Percentiles rank a stretch among this genome's conserved stretches.
phyloP scores from a whole-genome alignment of 2,797 vertebrate species.

The Dermochelys coriacea region DNA sequence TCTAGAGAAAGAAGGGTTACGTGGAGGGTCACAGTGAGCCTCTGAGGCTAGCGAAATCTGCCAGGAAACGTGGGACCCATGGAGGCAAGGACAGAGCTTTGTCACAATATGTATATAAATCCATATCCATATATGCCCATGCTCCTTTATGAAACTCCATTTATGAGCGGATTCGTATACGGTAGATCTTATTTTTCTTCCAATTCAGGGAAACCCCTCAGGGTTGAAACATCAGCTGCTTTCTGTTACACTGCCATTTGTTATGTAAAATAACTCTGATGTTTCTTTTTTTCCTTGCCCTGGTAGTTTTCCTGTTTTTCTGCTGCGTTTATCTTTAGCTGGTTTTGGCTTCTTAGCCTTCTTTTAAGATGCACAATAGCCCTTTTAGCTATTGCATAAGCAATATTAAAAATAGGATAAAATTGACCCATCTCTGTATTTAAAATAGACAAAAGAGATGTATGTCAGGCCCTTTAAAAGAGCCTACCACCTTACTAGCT shows the following conservation, averaged over 20 bases:
- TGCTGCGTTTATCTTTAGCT: slow-evolving; percentile 47
- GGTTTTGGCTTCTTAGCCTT: slow-evolving; percentile 48
- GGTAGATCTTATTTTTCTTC: slow-evolving; percentile 61
- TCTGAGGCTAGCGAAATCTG: too few relatives aligned
- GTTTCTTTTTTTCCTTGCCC: slow-evolving; percentile 55
- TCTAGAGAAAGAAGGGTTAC: too few relatives aligned
- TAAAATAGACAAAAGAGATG: background rate
- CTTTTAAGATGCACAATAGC: slow-evolving; percentile 38
- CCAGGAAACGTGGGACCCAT: too few relatives aligned
- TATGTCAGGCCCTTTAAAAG: background rate
- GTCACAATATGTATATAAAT: background rate
- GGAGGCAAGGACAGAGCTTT: too few relatives aligned
- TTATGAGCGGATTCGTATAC: slow-evolving; percentile 5
- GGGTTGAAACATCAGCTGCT: slow-evolving; percentile 67
- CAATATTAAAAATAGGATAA: slow-evolving; percentile 32
- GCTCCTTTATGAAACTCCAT: slow-evolving; percentile 38
- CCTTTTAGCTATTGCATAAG: slow-evolving; percentile 45
- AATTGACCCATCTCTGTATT: slow-evolving; percentile 25
- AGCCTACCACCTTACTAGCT: background rate
- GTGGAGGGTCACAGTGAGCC: too few relatives aligned
- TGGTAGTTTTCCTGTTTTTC: slow-evolving; percentile 64
- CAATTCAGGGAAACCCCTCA: slow-evolving; percentile 38
- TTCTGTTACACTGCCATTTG: slow-evolving; percentile 69
- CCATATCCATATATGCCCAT: background rate
- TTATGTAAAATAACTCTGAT: slow-evolving; percentile 60